Base-by-base conservation (phyloP, 2,797 vertebrate species). In the Avahi laniger region DNA sequence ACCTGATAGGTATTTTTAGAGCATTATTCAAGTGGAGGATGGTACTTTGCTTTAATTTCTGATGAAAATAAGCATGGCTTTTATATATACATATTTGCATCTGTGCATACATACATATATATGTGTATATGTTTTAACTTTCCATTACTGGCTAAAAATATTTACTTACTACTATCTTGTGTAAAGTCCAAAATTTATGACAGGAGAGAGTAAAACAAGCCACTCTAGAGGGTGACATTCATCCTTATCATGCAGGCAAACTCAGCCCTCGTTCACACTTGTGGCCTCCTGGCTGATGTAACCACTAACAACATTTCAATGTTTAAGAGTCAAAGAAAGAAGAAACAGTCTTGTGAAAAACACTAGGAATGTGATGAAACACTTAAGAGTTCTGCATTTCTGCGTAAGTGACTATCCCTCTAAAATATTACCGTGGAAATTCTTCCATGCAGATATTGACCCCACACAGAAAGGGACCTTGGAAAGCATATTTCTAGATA, bases 21-120 rank as follows among this genome's bases (percentile, higher is more conserved):
- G 33, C 24, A 67, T 18, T 90, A 33, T 82, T 73, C 67, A 85
- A 87, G 13, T 85, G 11, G 26, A 38, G 8, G 13, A 26, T 43
- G 70, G 22, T 33, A 61, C 82, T 88, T 95, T 57, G 11, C n/a
- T 88, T 87, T 96, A 73, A 86, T 1, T 87, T 96, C 43, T 63
- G 54, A 69, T 87, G 57, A 76, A 95, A 95, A 93, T 94, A 57
- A 61, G 59, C 15, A 65, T 57, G 20, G 8, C 33, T 85, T 96
- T 89, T 46, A 80, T 57, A 70, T 30, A 73, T 4, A 41, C 8
- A 9, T 72, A 41, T 61, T 54, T 20, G 13, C 1, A 5, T 33
- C 22, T 24, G 46, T 65, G 20, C 12, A 72, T 50, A 11, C 3
- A 18, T 41, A 30, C 2, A 11, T 24, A 33, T 7, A 2, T 11